Evolutionary conservation across 2,797 vertebrate genomes (phyloP), one percentile per base, ranked within the genome.

Genomic region (Acanthurus lineatus): DNA sequence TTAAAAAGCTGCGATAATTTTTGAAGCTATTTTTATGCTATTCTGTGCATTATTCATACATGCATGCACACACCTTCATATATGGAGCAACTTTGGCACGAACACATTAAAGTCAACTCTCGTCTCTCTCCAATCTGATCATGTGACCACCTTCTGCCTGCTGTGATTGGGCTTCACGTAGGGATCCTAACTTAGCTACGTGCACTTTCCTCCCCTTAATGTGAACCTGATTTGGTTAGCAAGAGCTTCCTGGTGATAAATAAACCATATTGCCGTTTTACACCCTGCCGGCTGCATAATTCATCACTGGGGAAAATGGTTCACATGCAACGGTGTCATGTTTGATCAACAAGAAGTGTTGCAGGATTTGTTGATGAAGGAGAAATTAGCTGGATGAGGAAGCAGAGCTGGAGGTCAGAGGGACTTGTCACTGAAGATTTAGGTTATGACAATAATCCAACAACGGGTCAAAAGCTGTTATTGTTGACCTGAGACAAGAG

Each of bases 271-370:
- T 0, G 40, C 25, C 12, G 44, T 80, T 91, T 89, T 73, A 65
- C 73, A 74, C 67, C 58, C 86, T 9, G 25, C 69, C 72, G 78
- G 72, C 76, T 79, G 62, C 77, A 91, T 91, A 86, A 92, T 92
- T 86, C 78, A 90, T 88, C 63, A 52, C 40, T 1, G 22, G 76
- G 82, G 67, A 69, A 81, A 80, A 67, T n/a, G 64, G 57, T 6
- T 51, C 69, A 79, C 69, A 63, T 76, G 77, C 10, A 20, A 63
- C 52, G 19, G 35, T 4, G 77, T 81, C 86, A 48, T 71, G 76
- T 91, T 89, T 59, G 71, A 91, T 92, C 79, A 86, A 25, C 28
- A 16, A 12, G 35, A 76, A 68, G 73, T 15, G 81, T 73, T 51
- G 20, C 65, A 83, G 38, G 40, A 60, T 49, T 68, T 40, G 52